Evolutionary conservation across 2,113 vertebrate genomes (phyloP).

Genomic region (Stercorarius parasiticus): DNA sequence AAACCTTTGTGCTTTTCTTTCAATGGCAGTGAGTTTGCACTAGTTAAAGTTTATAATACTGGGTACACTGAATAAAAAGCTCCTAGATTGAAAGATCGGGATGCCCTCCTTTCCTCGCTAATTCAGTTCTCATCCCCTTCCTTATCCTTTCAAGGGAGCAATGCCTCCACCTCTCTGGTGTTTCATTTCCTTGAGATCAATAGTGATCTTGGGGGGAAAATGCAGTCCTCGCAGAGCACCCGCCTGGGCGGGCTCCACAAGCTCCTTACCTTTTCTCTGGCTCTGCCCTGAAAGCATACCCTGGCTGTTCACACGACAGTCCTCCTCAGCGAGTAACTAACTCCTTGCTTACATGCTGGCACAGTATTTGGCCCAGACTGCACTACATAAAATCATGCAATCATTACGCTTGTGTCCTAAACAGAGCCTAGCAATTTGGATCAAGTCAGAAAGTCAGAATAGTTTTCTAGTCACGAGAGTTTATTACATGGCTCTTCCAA

Average conservation of each 20-base stretch:
- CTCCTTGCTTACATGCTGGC: background rate
- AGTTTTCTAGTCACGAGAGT: background rate
- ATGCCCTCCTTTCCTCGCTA: background rate
- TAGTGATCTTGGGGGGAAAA: background rate
- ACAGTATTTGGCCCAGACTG: background rate
- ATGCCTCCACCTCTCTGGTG: background rate
- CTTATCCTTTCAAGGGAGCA: background rate
- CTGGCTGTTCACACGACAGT: background rate
- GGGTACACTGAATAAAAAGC: background rate
- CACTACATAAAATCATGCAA: background rate
- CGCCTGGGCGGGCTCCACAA: accelerated
- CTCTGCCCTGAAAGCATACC: background rate
- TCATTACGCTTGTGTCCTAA: background rate
- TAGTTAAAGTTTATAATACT: background rate
- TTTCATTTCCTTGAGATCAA: conserved; percentile 12
- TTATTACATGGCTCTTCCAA: background rate
- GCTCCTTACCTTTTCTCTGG: background rate
- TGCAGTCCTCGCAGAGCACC: background rate
- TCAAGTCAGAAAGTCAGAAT: background rate
- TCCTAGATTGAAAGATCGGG: accelerated
- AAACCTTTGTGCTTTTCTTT: background rate
- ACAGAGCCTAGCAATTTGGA: background rate
- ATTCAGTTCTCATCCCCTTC: background rate
- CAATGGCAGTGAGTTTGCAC: background rate
- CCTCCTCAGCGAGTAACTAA: background rate